Conservation (phyloP, 2,888 invertebrate species). For the Exephanes ischioxanthus region DNA sequence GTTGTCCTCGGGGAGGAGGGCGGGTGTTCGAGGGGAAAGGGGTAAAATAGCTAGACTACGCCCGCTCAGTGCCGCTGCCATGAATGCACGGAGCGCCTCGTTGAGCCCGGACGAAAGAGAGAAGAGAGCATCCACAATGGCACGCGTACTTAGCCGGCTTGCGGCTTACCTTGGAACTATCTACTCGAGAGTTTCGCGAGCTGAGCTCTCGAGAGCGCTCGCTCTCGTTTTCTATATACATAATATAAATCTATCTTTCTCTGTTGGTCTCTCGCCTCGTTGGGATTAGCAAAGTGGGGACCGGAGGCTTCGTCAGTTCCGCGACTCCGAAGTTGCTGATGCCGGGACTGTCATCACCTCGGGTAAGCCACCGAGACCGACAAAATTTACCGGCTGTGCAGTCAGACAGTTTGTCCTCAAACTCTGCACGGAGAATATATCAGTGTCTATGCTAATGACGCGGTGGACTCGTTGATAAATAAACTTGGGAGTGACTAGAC, state of each 20-base stretch:
- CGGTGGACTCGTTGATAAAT: not conserved
- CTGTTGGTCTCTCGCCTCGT: slow-evolving; percentile 27
- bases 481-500: not conserved
- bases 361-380: not conserved
- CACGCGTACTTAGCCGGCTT: slow-evolving; percentile 58
- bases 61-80: not conserved
- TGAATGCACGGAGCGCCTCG: slow-evolving; percentile 8
- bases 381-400: slow-evolving; percentile 13
- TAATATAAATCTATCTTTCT: slow-evolving; percentile 20
- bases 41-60: slow-evolving; percentile 14
- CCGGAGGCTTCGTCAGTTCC: slow-evolving; percentile 40
- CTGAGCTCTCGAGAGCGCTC: not conserved
- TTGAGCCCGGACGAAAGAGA: slow-evolving; percentile 30
- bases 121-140: slow-evolving; percentile 55
- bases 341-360: not conserved
- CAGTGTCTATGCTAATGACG: not conserved
- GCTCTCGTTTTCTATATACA: slow-evolving; percentile 11
- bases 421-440: not conserved
- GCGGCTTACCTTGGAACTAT: slow-evolving; percentile 65
- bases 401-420: not conserved
- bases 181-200: slow-evolving; percentile 57
- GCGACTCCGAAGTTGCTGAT: slow-evolving; percentile 38
- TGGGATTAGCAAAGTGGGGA: slow-evolving; percentile 55
- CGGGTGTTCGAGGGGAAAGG: not conserved
- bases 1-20: not conserved